Evolutionary conservation across 2,113 vertebrate species (phyloP), one percentile per base, ranked within the genome.

Genomic region (Ranitomeya variabilis): DNA sequence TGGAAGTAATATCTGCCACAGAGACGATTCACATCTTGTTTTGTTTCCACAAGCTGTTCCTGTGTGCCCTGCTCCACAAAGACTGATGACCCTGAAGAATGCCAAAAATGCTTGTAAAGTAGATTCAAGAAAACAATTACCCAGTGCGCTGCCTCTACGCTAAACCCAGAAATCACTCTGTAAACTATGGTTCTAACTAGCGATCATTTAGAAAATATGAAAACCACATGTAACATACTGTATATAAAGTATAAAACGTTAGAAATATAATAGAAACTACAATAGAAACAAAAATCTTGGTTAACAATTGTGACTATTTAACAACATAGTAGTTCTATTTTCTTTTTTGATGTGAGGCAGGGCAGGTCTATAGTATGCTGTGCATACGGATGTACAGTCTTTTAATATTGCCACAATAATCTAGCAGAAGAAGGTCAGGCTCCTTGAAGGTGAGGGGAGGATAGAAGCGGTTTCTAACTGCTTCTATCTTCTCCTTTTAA

Each of bases 11-110:
- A 62, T 67, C 18, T 69, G 81, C 54, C 45, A 21, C 62, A 26
- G 62, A 45, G 59, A 54, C 64, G 23, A 54, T 69, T 51, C 21
- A 69, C 81, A 83, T 83, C 16, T 45, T 51, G 26, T 66, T 83
- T 51, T 83, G 62, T 83, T 45, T 73, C 51, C 83, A 55, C 51
- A 85, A 45, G 10, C 45, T 51, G 52, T 85, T 85, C 83, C 83
- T 57, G 67, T 85, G n/a, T 57, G 7, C 52, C 64, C 15, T 37
- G 67, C 67, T 57, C 23, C 83, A 55, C 23, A 18, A 85, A 85
- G 66, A 85, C 66, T 26, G 23, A 85, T 73, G 67, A 85, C 67
- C 83, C 83, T 73, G 52, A 85, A 85, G 67, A 85, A 85, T 73
- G 51, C 21, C 67, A 73, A 23, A 73, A 85, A 85, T 85, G 67